Base-by-base conservation (phyloP, 2,888 invertebrate genomes). In the Gastrophysa polygoni region DNA sequence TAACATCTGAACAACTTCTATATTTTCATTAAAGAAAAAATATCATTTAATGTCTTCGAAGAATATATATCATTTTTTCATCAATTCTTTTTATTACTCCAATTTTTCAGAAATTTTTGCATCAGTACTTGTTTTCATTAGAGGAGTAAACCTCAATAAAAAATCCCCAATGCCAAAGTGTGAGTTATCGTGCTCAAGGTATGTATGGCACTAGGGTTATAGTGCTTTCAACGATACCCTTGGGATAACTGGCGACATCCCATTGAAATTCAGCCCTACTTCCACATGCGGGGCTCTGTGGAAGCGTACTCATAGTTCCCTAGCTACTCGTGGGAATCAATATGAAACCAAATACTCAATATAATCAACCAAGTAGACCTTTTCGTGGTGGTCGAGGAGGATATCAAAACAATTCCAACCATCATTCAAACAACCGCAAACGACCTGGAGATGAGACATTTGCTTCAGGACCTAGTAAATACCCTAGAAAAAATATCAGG, bases 241-340 rank as follows among this genome's bases (percentile, higher is more conserved):
- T 63, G 57, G 58, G 63, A 59, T 34, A 51, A 20, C 32, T 43
- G 63, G 63, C 63, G 48, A 47, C 38, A 18, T 63, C 63, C 54
- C 55, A 63, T 57, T 63, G 59, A 57, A 63, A 51, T 43, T 48
- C 3, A 16, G 59, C 59, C 63, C 59, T 63, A 38, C 55, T 51
- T 24, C 57, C 50, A 52, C 52, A 63, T 29, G 63, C 63, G 63
- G 63, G 63, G 63, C 63, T 63, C 63, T 63, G 63, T 48, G 48
- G 63, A 48, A 49, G 58, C 44, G 29, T 56, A 63, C 63, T 1
- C n/a, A 51, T 59, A 59, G 29, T 57, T 63, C 63, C 63, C 63
- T 63, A 57, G 63, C 63, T 63, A 57, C 59, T 63, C 63, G 63
- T 63, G 63, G 63, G 63, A 63, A 44, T 51, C 34, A 63, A 24